Conservation (phyloP, 1,140 invertebrate genomes). For the Drosophila kurseongensis region DNA sequence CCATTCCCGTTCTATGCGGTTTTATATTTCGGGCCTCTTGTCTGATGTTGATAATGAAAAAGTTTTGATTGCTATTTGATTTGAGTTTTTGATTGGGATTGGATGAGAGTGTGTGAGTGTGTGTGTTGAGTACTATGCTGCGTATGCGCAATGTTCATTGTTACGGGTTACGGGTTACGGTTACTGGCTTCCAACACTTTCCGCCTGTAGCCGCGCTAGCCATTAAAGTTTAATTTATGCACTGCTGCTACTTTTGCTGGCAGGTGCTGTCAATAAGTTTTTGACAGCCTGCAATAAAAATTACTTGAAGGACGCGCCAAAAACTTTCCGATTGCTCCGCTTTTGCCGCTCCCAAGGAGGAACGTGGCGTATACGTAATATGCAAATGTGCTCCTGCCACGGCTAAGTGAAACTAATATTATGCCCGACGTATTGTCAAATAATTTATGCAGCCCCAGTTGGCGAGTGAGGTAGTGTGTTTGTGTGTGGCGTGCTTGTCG, state of each 20-base stretch:
- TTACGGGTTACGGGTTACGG: constrained; percentile 21
- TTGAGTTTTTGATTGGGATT: constrained; percentile 69
- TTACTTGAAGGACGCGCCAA: constrained; percentile 50
- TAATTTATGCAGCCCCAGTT: constrained; percentile 71
- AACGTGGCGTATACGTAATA: constrained; percentile 68
- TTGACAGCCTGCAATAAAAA: constrained; percentile 60
- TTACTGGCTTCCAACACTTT: constrained; percentile 26
- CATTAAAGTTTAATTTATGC: constrained; percentile 63
- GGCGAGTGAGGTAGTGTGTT: constrained; percentile 5
- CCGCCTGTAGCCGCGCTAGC: constrained; percentile 6
- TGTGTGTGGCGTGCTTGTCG: constrained; percentile 55
- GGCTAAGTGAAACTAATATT: constrained; percentile 75
- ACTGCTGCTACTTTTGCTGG: constrained; percentile 45
- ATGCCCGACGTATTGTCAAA: constrained; percentile 71
- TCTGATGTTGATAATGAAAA: constrained; percentile 74
- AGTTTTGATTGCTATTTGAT: constrained; percentile 81
- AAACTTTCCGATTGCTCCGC: constrained; percentile 49
- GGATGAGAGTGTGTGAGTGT: constrained; percentile 7
- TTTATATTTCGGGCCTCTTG: constrained; percentile 49
- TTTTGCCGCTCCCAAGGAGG: constrained; percentile 20
- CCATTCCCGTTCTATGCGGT: constrained; percentile 58
- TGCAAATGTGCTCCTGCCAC: constrained; percentile 59
- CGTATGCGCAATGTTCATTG: constrained; percentile 65
- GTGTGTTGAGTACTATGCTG: constrained; percentile 30
- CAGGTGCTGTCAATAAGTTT: constrained; percentile 68